Conservation (phyloP, 2,888 invertebrate genomes). For the Idaea dimidiata region DNA sequence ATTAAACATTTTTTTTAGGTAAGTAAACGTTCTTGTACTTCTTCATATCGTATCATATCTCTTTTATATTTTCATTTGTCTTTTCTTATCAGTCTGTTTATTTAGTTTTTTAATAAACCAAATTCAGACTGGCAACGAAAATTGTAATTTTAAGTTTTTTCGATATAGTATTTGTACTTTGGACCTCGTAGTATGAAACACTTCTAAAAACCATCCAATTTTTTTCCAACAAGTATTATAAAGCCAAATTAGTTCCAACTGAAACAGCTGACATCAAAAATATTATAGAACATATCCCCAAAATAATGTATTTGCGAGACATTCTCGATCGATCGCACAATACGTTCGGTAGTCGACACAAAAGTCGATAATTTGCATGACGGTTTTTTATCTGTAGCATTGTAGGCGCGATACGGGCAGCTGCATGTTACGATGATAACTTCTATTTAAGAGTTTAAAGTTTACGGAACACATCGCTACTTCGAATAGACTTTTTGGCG, state of each 20-base stretch:
- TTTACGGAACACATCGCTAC: too few relatives aligned
- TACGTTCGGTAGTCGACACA: slow-evolving; percentile 48
- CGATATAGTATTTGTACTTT: not conserved
- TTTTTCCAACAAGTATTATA: not conserved
- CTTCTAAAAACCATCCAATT: slow-evolving; percentile 1
- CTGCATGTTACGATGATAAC: slow-evolving; percentile 43
- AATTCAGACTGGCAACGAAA: not conserved
- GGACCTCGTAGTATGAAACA: not conserved
- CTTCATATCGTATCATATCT: too few relatives aligned
- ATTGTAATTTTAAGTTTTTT: not conserved
- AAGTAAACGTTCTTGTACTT: too few relatives aligned
- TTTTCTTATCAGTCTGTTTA: too few relatives aligned
- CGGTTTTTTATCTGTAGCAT: slow-evolving; percentile 72
- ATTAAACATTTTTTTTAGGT: too few relatives aligned
- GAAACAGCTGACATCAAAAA: slow-evolving; percentile 59
- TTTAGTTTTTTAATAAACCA: too few relatives aligned
- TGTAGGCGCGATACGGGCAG: slow-evolving; percentile 61
- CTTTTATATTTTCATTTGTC: too few relatives aligned
- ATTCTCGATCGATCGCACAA: slow-evolving; percentile 65
- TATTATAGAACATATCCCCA: slow-evolving; percentile 45
- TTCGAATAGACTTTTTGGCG: too few relatives aligned
- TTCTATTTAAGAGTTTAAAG: not conserved
- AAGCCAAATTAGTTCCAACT: slow-evolving; percentile 11
- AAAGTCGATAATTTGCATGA: slow-evolving; percentile 77
- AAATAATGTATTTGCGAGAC: slow-evolving; percentile 64